Conservation (phyloP, 2,888 invertebrate species). For the Mycalesis mineus region DNA sequence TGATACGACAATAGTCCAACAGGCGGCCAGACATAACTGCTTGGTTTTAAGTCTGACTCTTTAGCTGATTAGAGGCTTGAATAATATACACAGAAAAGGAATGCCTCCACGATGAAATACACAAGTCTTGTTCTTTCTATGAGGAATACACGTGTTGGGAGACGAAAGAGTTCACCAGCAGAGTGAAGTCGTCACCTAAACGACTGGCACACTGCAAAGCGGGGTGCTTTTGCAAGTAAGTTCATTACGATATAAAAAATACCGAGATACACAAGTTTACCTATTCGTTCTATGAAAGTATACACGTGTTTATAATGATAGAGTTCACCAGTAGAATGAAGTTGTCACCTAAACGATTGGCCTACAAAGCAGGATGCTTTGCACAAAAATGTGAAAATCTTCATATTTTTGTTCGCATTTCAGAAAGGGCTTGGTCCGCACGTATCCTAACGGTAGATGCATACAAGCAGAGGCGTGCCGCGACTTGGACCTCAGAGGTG, state of each 20-base stretch:
- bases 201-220: conserved; percentile 47
- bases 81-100: conserved; percentile 41
- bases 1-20: no score
- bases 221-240: conserved; percentile 64
- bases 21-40: no score
- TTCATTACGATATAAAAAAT: no score
- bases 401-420: conserved; percentile 31
- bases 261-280: conserved; percentile 55
- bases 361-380: conserved; percentile 55
- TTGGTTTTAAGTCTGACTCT: no score
- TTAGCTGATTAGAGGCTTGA: no score
- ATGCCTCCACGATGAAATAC: conserved; percentile 50
- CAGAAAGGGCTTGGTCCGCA: conserved; percentile 52
- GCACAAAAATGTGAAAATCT: no score
- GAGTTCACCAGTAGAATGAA: conserved; percentile 40
- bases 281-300: conserved; percentile 53
- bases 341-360: conserved; percentile 36
- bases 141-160: conserved; percentile 61
- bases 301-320: conserved; percentile 52
- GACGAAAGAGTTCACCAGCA: conserved; percentile 25
- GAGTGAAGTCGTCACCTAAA: conserved; percentile 42
- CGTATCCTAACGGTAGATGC: conserved; percentile 47
- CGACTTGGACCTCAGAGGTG: conserved; percentile 34
- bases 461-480: conserved; percentile 43
- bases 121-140: conserved; percentile 52